phyloP scores from a whole-genome alignment of 2,113 vertebrate species.

The Hylia prasina region DNA sequence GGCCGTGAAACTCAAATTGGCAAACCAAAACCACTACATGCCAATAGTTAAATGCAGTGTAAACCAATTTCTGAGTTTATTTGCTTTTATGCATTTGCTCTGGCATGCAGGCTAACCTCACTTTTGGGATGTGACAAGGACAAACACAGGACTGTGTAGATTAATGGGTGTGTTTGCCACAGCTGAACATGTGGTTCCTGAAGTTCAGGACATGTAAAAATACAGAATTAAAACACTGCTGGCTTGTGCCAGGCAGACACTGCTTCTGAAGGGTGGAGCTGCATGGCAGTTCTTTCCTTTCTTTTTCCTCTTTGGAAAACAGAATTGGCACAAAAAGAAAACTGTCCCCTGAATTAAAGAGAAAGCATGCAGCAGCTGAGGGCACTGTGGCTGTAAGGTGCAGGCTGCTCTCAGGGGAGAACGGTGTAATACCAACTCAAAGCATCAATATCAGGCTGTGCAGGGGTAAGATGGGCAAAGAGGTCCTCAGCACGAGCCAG shows the following conservation, averaged over 20 bases:
- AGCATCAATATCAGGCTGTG: background rate
- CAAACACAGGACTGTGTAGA: background rate
- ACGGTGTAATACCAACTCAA: background rate
- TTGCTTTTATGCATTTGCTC: background rate
- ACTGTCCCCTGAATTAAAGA: background rate
- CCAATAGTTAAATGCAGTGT: background rate
- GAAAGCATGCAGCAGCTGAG: fast-evolving
- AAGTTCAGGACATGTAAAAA: slow-evolving; percentile 2
- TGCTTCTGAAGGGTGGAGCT: background rate
- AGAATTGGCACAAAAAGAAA: background rate
- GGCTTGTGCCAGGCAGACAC: background rate
- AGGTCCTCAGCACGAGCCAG: background rate
- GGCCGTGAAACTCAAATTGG: background rate
- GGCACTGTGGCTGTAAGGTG: background rate
- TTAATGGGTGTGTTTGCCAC: slow-evolving; percentile 6
- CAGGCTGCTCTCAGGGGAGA: background rate
- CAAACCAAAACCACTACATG: background rate
- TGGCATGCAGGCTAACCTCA: background rate
- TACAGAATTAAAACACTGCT: background rate
- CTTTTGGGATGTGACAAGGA: slow-evolving; percentile 26
- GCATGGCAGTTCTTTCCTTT: background rate
- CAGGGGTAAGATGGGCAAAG: background rate
- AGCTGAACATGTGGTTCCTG: background rate
- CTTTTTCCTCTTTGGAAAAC: background rate
- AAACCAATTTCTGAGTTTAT: slow-evolving; percentile 21